These are phyloP conservation scores for Alaudala cheleensis DNA, from an alignment of 2,113 vertebrate species.

Conservation along the genomic window DNA sequence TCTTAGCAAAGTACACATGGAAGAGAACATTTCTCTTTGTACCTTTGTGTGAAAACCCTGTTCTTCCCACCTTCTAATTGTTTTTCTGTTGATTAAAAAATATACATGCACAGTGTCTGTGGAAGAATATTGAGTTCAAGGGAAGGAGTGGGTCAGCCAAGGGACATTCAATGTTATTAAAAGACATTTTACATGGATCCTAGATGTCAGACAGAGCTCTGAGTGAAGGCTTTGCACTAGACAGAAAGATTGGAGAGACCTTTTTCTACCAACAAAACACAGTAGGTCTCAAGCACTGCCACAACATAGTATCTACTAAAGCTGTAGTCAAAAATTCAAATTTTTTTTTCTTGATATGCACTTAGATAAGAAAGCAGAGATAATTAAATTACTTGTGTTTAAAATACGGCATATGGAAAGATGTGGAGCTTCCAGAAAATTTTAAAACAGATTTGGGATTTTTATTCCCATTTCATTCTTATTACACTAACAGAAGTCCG, in stretches of 20 bases:
- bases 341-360: neutral
- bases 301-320: neutral
- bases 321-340: neutral
- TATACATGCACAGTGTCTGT: neutral
- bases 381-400: neutral
- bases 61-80: neutral
- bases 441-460: slow-evolving; percentile 10
- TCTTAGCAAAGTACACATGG: neutral
- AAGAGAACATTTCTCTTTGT: neutral
- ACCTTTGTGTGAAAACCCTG: neutral
- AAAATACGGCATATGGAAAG: neutral
- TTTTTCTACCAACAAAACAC: neutral
- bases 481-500: neutral
- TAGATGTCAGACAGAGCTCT: neutral
- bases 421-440: slow-evolving; percentile 16
- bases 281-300: neutral
- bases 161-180: neutral
- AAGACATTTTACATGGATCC: neutral
- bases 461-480: neutral
- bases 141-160: neutral
- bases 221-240: neutral
- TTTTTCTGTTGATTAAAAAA: neutral
- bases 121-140: neutral
- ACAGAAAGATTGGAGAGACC: neutral
- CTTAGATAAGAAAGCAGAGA: neutral